A percentile compares a stretch with the other conserved stretches of the same genome.
phyloP scores from a whole-genome alignment of 2,797 vertebrate genomes.

The Labeo calbasu region DNA sequence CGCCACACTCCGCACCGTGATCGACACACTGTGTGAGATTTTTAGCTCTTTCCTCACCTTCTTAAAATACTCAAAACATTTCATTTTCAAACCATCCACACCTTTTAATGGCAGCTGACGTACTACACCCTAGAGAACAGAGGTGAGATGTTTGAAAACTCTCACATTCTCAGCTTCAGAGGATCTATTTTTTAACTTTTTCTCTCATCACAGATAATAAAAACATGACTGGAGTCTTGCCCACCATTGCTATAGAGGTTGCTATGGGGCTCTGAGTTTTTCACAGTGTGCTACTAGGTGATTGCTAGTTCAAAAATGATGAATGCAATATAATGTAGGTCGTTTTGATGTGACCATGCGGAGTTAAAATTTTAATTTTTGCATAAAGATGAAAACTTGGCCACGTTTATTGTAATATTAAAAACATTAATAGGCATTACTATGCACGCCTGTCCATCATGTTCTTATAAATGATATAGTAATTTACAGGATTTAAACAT shows the following conservation, averaged over 20 bases:
- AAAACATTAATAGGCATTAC: slow-evolving; percentile 1
- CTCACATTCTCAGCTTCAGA: slow-evolving; percentile 31
- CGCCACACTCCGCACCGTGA: not conserved
- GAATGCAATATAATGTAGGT: not conserved
- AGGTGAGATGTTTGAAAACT: slow-evolving; percentile 29
- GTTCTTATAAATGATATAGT: slow-evolving; percentile 6
- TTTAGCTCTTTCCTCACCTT: slow-evolving; percentile 1
- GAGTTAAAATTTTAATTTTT: not conserved
- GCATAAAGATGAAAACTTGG: not conserved
- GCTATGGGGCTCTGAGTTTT: not conserved
- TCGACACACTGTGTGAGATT: not conserved
- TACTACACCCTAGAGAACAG: slow-evolving; percentile 11
- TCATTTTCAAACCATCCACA: slow-evolving; percentile 24
- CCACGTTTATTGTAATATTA: slow-evolving; percentile 4
- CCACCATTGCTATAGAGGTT: slow-evolving; percentile 5
- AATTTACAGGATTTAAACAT: not conserved
- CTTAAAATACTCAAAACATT: slow-evolving; percentile 22
- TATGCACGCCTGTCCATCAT: not conserved
- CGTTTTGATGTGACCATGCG: not conserved
- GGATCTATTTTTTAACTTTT: not conserved
- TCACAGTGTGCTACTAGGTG: not conserved
- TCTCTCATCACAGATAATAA: slow-evolving; percentile 15
- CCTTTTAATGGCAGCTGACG: slow-evolving; percentile 19
- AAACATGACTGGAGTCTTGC: not conserved
- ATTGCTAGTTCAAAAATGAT: not conserved